Evolutionary conservation across 2,888 invertebrate genomes (phyloP).

Genomic region (Ormyrus nitidulus): DNA sequence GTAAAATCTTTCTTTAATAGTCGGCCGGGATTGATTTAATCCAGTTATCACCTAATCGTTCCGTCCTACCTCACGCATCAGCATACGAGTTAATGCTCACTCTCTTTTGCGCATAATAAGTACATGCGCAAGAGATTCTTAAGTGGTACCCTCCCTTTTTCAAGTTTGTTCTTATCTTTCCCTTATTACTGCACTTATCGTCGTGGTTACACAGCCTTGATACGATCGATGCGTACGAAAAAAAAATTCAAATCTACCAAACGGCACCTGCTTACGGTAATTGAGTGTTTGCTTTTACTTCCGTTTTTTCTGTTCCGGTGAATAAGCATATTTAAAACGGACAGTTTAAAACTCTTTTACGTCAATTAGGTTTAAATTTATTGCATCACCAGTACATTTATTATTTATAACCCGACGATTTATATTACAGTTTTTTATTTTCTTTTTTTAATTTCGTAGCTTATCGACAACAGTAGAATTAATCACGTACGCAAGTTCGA

Average conservation of each 20-base stretch:
- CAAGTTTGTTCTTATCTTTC: too few relatives aligned
- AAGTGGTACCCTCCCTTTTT: background rate
- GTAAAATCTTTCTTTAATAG: too few relatives aligned
- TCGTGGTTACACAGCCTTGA: background rate
- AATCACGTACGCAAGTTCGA: too few relatives aligned
- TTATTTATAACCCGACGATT: background rate
- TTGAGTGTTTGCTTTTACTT: too few relatives aligned
- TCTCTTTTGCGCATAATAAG: conserved; percentile 16
- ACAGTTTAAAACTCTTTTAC: conserved; percentile 5
- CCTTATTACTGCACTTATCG: too few relatives aligned
- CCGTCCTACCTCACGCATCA: conserved; percentile 5
- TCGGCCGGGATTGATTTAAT: conserved; percentile 49
- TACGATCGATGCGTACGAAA: background rate
- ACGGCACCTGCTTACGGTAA: too few relatives aligned
- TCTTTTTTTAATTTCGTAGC: too few relatives aligned
- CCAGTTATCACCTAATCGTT: conserved; percentile 47
- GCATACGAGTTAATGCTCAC: background rate
- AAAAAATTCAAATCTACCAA: too few relatives aligned
- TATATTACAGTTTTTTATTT: too few relatives aligned
- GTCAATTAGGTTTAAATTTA: conserved; percentile 19
- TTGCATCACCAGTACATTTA: background rate
- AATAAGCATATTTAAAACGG: background rate
- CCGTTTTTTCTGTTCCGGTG: too few relatives aligned
- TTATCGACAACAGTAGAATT: too few relatives aligned
- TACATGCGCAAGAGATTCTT: background rate